Evolutionary conservation across 2,797 vertebrate genomes (phyloP), one percentile per base, ranked within the genome.

Genomic region (Cryptoprocta ferox): DNA sequence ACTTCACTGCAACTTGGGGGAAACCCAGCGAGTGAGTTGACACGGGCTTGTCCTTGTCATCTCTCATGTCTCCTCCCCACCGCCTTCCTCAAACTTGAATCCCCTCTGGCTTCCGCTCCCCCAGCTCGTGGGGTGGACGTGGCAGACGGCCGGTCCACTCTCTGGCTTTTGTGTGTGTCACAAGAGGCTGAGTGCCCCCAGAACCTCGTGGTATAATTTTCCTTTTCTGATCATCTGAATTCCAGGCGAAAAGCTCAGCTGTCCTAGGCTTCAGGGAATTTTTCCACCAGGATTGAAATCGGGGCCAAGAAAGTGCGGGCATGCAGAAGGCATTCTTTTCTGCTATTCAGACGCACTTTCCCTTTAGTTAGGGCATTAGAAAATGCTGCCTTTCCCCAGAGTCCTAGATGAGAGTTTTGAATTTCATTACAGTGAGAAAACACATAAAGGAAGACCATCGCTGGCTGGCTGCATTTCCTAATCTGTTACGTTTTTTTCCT

Each of bases 191-290:
- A 65, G 71, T 8, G 26, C 80, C 89, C 89, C 92, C 59, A 37
- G 48, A 78, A 87, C 61, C 71, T 85, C 76, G 26, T 73, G 80
- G 87, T 94, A 15, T 94, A 53, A 86, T 82, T 94, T 95, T 79
- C 88, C 48, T 92, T 14, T 65, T 88, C 84, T 82, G 84, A 89
- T 85, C 83, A 48, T 93, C 81, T 63, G 90, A 97, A 96, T 95
- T 95, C 93, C 93, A 82, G 89, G 89, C 73, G 0, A 24, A 24
- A 61, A 84, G 89, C 84, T 97, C 97, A 98, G 97, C 97, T 97
- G 96, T 97, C 10, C 0, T 87, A 0, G 6, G 89, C 94, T 94
- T 95, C 87, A 93, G 97, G 96, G 92, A 97, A 71, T 96, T 91
- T 97, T 97, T 89, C 92, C 93, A 93, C 68, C 56, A 45, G 85